These are phyloP conservation scores for Zaprionus nigranus DNA, from an alignment of 1,140 invertebrate species.

Conservation along the genomic window DNA sequence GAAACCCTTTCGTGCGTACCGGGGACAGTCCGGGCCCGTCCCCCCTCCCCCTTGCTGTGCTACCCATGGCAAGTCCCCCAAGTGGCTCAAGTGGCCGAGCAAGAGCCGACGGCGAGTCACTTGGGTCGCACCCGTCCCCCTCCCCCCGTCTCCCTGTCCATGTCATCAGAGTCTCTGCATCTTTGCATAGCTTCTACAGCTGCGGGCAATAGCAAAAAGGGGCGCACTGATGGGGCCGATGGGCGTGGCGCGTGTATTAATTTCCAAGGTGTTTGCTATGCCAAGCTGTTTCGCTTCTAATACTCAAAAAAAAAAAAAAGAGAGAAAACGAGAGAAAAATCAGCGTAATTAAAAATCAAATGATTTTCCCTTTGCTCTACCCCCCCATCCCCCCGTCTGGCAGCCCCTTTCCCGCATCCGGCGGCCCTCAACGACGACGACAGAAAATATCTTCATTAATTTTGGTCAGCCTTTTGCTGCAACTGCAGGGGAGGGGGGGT, in stretches of 20 bases:
- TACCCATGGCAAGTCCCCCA: constrained; percentile 41
- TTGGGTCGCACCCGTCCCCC: constrained; percentile 33
- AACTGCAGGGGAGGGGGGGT: neutral
- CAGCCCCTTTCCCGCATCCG: neutral
- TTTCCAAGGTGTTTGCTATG: constrained; percentile 80
- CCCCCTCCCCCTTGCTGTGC: neutral
- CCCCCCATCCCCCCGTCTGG: neutral
- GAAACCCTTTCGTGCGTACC: constrained; percentile 83
- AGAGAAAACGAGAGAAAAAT: constrained; percentile 51
- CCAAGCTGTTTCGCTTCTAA: constrained; percentile 79
- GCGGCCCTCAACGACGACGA: constrained; percentile 51
- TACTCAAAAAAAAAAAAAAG: constrained; percentile 49
- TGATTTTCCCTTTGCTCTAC: constrained; percentile 60
- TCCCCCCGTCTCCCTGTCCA: neutral
- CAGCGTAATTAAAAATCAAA: constrained; percentile 84
- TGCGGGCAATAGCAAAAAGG: constrained; percentile 34
- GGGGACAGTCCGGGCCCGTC: constrained; percentile 32
- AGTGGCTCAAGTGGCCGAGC: constrained; percentile 64
- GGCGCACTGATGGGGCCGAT: neutral
- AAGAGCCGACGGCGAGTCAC: constrained; percentile 42
- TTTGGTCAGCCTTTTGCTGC: constrained; percentile 71
- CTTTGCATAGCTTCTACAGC: constrained; percentile 34
- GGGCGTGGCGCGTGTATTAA: constrained; percentile 60
- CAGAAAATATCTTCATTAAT: constrained; percentile 84
- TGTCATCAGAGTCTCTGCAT: constrained; percentile 17